Conservation (phyloP, 2,113 vertebrate species). For the Ivindomyrus marchei region DNA sequence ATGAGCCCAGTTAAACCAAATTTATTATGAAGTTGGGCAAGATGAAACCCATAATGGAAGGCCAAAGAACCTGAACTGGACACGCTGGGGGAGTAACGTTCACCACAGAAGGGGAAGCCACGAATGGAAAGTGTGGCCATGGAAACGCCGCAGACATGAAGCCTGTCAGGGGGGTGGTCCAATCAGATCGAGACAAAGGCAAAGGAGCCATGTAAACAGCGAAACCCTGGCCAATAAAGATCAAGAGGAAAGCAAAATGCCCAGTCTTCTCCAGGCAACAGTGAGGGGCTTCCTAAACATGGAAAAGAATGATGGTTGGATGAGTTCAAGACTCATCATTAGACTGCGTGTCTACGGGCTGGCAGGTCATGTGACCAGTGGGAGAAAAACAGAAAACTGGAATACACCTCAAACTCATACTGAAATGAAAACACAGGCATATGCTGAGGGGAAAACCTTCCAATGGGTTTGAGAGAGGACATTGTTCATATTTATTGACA, state of each 20-base stretch:
- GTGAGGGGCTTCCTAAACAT: neutral
- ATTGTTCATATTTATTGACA: neutral
- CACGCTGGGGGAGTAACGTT: neutral
- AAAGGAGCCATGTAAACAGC: neutral
- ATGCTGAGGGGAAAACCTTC: neutral
- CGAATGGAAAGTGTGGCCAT: neutral
- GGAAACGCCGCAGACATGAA: neutral
- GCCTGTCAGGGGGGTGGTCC: neutral
- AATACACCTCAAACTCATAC: neutral
- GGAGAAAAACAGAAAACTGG: neutral
- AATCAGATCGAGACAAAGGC: neutral
- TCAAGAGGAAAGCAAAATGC: neutral
- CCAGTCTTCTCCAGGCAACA: neutral
- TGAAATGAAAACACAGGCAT: neutral
- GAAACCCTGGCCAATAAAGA: neutral
- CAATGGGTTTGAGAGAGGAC: neutral
- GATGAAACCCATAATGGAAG: neutral
- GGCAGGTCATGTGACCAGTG: neutral
- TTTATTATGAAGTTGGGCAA: neutral
- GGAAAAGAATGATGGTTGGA: neutral
- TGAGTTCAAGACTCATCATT: neutral
- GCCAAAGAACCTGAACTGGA: neutral
- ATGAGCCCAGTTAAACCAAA: neutral
- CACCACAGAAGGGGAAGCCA: neutral
- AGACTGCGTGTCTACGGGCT: neutral